Evolutionary conservation across 2,113 vertebrate species (phyloP), one percentile per base, ranked within the genome.

Genomic region (Merops nubicus): DNA sequence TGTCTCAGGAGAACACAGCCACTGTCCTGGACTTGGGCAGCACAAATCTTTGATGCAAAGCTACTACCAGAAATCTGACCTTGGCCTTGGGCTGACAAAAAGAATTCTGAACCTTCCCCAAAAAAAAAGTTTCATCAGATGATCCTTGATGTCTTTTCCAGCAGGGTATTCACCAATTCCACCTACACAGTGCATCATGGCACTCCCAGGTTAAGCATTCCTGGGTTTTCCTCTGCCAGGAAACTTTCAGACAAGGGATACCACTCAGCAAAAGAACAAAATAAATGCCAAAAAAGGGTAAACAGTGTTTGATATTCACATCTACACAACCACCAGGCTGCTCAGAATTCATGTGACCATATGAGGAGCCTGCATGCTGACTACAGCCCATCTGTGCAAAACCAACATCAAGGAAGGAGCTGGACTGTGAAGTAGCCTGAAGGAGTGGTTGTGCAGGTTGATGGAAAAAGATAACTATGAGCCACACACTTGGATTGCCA

Each of bases 121-220:
- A n/a, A 15, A 62, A 36, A 38, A 11, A 38, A 25, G 36, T 26
- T 38, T 34, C 34, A 38, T 36, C 34, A 62, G 25, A 38, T 17
- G 59, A 26, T 38, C 34, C 34, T 16, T 38, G 23, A 62, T 22
- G 57, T 36, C 21, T 22, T 20, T 60, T 60, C n/a, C 57, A 60
- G 15, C n/a, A 21, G 8, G n/a, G 14, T 60, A 23, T 34, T n/a
- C 54, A 20, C 6, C n/a, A 20, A 36, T 36, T 36, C 57, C 25
- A 12, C 21, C 16, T 45, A 53, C 9, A 14, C 6, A 10, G 36
- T 13, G n/a, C 34, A 6, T 67, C 45, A 67, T 11, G 17, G 8
- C 2, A 5, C 16, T 54, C 16, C 26, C 33, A 47, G 2, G 22
- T 38, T 19, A 67, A 57, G 20, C 11, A 16, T 31, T 2, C 0